Evolutionary conservation across 2,888 invertebrate genomes (phyloP).

Genomic region (Pseudococcus jackbeardsleyi): DNA sequence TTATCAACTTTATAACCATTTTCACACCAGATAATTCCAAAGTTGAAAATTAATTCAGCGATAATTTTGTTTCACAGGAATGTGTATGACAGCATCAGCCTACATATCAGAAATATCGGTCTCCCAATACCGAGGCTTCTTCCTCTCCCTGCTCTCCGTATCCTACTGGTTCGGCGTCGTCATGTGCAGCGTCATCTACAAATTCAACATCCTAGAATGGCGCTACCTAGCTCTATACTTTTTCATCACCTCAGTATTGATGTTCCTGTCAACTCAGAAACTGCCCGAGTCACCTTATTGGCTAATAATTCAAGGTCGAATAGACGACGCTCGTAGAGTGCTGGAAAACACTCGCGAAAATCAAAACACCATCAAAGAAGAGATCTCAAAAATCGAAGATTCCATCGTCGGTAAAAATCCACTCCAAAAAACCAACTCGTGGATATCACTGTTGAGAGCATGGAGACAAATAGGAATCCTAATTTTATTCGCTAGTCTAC

Average conservation of each 20-base stretch:
- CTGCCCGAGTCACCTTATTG: slow-evolving; percentile 61
- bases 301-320: slow-evolving; percentile 49
- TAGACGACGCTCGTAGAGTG: slow-evolving; percentile 17
- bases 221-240: slow-evolving; percentile 21
- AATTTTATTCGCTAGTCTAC: slow-evolving; percentile 45
- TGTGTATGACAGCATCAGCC: slow-evolving; percentile 52
- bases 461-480: slow-evolving; percentile 45
- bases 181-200: slow-evolving; percentile 18
- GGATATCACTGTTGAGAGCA: background rate
- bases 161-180: slow-evolving; percentile 53
- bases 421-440: background rate
- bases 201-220: slow-evolving; percentile 8
- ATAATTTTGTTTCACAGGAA: slow-evolving; percentile 20
- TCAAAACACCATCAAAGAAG: slow-evolving; percentile 3
- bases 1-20: too few relatives aligned
- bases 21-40: too few relatives aligned
- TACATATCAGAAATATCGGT: slow-evolving; percentile 56
- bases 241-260: slow-evolving; percentile 11
- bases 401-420: slow-evolving; percentile 3
- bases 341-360: slow-evolving; percentile 35
- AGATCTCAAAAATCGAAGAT: slow-evolving; percentile 12
- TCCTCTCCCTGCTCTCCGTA: slow-evolving; percentile 28
- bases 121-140: slow-evolving; percentile 48
- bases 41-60: background rate
- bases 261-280: slow-evolving; percentile 24